phyloP scores from a whole-genome alignment of 2,113 vertebrate species.

The Trematomus loennbergii region DNA sequence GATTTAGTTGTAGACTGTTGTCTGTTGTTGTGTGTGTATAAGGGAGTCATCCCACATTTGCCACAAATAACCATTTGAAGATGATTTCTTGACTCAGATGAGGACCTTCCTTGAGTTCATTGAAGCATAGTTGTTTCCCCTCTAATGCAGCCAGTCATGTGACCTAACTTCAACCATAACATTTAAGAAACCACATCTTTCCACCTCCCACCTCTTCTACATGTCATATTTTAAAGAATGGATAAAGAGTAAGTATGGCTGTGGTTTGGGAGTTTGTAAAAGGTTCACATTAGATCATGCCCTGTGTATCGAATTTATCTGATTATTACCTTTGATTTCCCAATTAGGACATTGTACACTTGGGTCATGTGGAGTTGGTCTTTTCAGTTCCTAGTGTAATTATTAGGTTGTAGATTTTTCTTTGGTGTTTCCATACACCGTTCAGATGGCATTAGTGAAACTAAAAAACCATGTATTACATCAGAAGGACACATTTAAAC shows the following conservation, averaged over 20 bases:
- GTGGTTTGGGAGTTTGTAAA: background rate
- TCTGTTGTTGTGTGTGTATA: background rate
- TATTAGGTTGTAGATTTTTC: constrained; percentile 31
- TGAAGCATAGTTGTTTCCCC: background rate
- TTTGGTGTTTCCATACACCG: constrained; percentile 8
- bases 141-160: background rate
- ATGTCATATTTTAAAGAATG: background rate
- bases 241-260: background rate
- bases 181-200: background rate
- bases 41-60: background rate
- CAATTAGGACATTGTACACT: background rate
- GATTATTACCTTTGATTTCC: background rate
- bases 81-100: background rate
- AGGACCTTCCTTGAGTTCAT: background rate
- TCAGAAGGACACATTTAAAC: background rate
- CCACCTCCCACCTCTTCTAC: background rate
- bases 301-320: background rate
- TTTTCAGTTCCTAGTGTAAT: constrained; percentile 8
- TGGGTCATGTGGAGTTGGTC: background rate
- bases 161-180: background rate
- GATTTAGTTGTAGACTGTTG: too few species aligned
- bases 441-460: background rate
- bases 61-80: background rate
- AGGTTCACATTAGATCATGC: background rate
- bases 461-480: background rate